Evolutionary conservation across 2,888 invertebrate species (phyloP), one percentile per base, ranked within the genome.

Genomic region (Horisme vitalbata): DNA sequence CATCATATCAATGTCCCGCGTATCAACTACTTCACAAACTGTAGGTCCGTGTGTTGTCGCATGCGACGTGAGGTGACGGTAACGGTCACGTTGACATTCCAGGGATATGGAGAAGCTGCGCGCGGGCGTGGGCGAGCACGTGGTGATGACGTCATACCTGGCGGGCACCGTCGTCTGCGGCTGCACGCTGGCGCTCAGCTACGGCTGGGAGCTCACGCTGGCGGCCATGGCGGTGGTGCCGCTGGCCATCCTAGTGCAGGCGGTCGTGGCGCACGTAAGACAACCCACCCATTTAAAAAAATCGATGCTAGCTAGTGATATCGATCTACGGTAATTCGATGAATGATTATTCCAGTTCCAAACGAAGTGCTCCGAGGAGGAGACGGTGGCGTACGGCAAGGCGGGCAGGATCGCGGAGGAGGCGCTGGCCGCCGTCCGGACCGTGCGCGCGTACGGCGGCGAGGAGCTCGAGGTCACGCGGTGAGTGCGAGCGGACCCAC

Each of bases 161-260:
- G 80, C 92, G 7, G 92, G 94, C 52, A 92, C 94, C 0, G 95
- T 94, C 59, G 68, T 95, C 8, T 85, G 93, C 11, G 93, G 94
- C 6, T 89, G 94, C 27, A 76, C 91, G 1, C 91, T 94, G 14
- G 94, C 96, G 0, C 93, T 97, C 59, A 69, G 91, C 0, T 94
- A 94, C 68, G 96, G 96, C 31, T 97, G 96, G 96, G 91, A 95
- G 71, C 84, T 97, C 31, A 95, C 97, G 0, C 79, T 96, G 13
- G 94, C 95, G 0, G 95, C 95, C 20, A 78, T 96, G 36, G 91
- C 93, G 8, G 92, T 95, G 10, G 94, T 95, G 37, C 97, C 97
- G 0, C 75, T 96, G 3, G 92, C 96, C 4, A 92, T 95, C 0
- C 71, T 92, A 1, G 90, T 94, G 4, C 94, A 95, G 0, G 93